These are phyloP conservation scores for Eristalinus sepulchralis DNA, from an alignment of 2,888 invertebrate genomes.

Conservation along the genomic window DNA sequence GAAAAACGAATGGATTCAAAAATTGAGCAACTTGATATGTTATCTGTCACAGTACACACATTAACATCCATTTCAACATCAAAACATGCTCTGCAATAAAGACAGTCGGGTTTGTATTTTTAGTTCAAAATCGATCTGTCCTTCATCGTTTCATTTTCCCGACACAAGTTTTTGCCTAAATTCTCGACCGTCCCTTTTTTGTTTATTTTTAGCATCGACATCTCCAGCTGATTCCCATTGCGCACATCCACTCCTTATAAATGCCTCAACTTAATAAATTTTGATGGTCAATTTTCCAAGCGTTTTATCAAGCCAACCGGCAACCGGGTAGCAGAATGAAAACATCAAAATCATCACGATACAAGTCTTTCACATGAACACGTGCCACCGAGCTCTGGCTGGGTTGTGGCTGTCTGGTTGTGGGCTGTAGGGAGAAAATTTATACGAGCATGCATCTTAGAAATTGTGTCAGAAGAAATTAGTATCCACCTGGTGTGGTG, in stretches of 20 bases:
- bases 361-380: constrained; percentile 12
- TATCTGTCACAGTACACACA: not conserved
- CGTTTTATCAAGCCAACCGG: not conserved
- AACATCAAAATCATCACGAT: constrained; percentile 57
- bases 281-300: constrained; percentile 2
- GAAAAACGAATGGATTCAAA: no score
- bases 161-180: constrained; percentile 13
- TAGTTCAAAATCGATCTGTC: not conserved
- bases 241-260: constrained; percentile 12
- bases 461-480: constrained; percentile 56
- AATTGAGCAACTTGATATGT: no score
- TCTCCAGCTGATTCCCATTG: not conserved
- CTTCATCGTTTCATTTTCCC: not conserved
- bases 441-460: constrained; percentile 50
- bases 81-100: not conserved
- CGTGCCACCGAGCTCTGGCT: not conserved
- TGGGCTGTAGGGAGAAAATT: not conserved
- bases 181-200: not conserved
- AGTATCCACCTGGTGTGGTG: constrained; percentile 74
- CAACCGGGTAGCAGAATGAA: constrained; percentile 5
- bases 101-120: not conserved
- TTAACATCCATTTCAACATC: not conserved
- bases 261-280: constrained; percentile 37
- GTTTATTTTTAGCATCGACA: not conserved
- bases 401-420: not conserved